Base-by-base conservation (phyloP, 2,797 vertebrate genomes). In the Calcarius lapponicus region DNA sequence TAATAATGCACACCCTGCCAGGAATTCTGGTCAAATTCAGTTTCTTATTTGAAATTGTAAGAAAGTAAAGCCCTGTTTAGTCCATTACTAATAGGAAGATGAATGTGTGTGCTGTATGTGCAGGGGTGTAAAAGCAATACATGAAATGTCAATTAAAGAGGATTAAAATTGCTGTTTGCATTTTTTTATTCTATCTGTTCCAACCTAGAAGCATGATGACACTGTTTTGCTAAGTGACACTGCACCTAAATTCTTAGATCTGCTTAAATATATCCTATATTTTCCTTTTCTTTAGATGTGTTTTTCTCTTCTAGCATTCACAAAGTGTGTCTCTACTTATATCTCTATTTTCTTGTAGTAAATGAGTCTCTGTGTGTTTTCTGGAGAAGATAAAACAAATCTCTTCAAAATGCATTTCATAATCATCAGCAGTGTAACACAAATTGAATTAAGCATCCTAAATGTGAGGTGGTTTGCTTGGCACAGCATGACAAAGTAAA, bases 391-490 rank as follows among this genome's bases (percentile, higher is more conserved):
- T 88, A 43, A 38, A 88, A 43, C 28, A 79, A 91, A 60, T 26
- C 82, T 75, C 91, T 61, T 91, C 82, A 72, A 91, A 91, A 93
- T 45, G 61, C 48, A 36, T 58, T 89, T 94, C 42, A 61, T 88
- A 86, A 28, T 71, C 40, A 40, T 85, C 65, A 79, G 21, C 80
- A 71, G 45, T 28, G n/a, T 50, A 89, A 47, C 45, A 32, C 10
- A 96, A 64, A 90, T 75, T 86, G 56, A 95, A 66, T 95, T 95
- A 74, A 89, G 26, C 67, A 72, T 50, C 57, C 42, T 62, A 73
- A 80, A 94, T 80, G 73, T 67, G 60, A 87, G 94, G 75, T 53
- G 57, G 34, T 81, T 95, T 80, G 43, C 88, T 81, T 87, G 91
- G 73, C 74, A 80, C 86, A 91, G 75, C 67, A 65, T 66, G 61